These are phyloP conservation scores for Dermochelys coriacea DNA, from an alignment of 2,797 vertebrate genomes.

Conservation along the genomic window DNA sequence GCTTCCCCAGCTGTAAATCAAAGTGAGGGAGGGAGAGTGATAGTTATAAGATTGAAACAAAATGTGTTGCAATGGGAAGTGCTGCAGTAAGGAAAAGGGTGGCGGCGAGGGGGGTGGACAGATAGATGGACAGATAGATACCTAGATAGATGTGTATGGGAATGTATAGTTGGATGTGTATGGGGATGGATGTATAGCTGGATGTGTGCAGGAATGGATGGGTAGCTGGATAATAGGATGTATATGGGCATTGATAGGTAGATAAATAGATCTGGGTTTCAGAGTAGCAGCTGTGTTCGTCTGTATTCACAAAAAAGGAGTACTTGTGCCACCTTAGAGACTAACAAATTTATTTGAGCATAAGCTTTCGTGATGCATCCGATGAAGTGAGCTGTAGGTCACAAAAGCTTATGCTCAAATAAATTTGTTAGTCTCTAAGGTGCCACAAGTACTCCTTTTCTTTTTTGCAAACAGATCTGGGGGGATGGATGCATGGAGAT, in stretches of 20 bases:
- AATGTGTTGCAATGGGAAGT: background rate
- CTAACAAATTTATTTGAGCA: no score
- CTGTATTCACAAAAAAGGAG: no score
- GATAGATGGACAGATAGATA: no score
- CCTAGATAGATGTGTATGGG: background rate
- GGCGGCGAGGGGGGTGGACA: background rate
- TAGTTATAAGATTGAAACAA: background rate
- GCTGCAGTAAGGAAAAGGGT: background rate
- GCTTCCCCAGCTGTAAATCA: background rate
- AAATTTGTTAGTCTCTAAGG: no score
- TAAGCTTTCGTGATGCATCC: no score
- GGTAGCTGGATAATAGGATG: background rate
- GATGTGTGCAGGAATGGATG: background rate
- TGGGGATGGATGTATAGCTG: background rate
- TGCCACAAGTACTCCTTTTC: no score
- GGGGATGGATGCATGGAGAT: background rate
- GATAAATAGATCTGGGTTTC: background rate
- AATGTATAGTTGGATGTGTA: background rate
- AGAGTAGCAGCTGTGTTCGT: no score
- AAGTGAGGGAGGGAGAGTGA: background rate
- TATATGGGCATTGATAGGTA: background rate
- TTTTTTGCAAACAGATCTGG: background rate
- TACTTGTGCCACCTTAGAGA: no score
- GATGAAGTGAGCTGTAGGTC: no score
- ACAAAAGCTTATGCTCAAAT: no score